These are phyloP conservation scores for Ibidorhyncha struthersii DNA, from an alignment of 2,113 vertebrate species.

Conservation along the genomic window DNA sequence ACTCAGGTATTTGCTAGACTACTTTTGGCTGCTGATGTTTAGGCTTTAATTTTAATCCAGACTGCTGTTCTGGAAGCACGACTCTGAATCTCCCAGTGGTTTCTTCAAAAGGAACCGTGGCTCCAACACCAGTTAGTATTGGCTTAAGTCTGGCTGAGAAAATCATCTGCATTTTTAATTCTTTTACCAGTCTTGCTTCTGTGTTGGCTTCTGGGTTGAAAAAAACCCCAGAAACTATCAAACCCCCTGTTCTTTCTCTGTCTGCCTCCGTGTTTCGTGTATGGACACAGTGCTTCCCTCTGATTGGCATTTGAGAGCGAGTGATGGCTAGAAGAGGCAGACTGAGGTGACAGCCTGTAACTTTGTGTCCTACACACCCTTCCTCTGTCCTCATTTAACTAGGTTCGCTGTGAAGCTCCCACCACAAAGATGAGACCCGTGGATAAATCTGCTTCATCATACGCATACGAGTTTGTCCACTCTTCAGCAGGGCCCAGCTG, in stretches of 20 bases:
- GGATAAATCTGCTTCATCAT: neutral
- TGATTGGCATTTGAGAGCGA: neutral
- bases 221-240: neutral
- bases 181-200: neutral
- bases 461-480: rapidly evolving
- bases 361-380: neutral
- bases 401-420: neutral
- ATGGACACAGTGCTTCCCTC: neutral
- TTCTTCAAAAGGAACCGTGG: neutral
- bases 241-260: rapidly evolving
- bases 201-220: neutral
- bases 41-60: neutral
- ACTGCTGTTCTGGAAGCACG: neutral
- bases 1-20: neutral
- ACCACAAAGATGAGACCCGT: neutral
- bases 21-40: neutral
- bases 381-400: neutral
- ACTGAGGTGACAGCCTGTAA: neutral
- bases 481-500: neutral
- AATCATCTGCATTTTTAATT: neutral
- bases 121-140: neutral
- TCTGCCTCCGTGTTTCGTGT: neutral
- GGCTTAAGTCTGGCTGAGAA: neutral
- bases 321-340: neutral
- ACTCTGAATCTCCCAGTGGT: neutral